Conservation (phyloP, 2,888 invertebrate species). For the Margaritifera margaritifera region DNA sequence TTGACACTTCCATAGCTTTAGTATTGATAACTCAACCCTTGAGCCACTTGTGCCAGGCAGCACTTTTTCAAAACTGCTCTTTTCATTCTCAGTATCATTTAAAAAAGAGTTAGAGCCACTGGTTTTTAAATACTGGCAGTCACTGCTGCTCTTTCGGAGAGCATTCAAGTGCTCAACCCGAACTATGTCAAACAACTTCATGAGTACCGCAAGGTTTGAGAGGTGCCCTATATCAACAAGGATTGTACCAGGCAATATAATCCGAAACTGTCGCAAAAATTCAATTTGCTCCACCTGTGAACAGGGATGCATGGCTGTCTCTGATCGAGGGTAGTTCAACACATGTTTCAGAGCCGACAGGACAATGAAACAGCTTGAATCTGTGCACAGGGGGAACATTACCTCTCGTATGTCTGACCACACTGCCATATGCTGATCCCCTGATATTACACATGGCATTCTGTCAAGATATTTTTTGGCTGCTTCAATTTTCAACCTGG, state of each 20-base stretch:
- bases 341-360: slow-evolving; percentile 38
- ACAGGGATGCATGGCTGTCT: slow-evolving; percentile 38
- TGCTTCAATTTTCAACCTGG: slow-evolving; percentile 10
- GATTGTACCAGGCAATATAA: slow-evolving; percentile 44
- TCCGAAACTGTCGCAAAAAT: slow-evolving; percentile 44
- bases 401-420: slow-evolving; percentile 53
- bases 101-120: too few species aligned
- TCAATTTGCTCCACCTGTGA: slow-evolving; percentile 40
- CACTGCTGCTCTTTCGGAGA: slow-evolving; percentile 5
- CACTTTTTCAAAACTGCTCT: too few species aligned
- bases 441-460: slow-evolving; percentile 31
- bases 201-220: slow-evolving; percentile 16
- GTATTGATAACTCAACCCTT: too few species aligned
- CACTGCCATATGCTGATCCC: slow-evolving; percentile 31
- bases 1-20: too few species aligned
- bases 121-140: not conserved
- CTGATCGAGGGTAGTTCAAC: slow-evolving; percentile 33
- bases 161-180: slow-evolving; percentile 17
- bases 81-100: too few species aligned
- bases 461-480: slow-evolving; percentile 30
- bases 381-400: slow-evolving; percentile 43
- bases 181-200: slow-evolving; percentile 36
- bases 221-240: slow-evolving; percentile 41
- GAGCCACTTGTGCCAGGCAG: too few species aligned
- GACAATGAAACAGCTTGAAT: slow-evolving; percentile 41